Evolutionary conservation across 92 coral and sea anemone genomes (phyloP).

Genomic region (Galaxea fascicularis): DNA sequence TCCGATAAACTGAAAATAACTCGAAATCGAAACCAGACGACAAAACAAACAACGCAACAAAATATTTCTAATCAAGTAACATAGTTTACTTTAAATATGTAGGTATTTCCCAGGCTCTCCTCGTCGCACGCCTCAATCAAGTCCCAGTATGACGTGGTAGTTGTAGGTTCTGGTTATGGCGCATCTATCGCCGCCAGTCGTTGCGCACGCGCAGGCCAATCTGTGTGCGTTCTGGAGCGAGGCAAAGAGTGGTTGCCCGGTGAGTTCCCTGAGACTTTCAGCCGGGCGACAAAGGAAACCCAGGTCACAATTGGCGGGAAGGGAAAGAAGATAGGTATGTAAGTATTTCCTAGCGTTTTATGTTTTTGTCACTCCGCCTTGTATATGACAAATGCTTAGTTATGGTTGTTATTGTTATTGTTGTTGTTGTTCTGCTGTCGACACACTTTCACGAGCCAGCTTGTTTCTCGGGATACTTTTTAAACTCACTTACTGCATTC

Average conservation of each 20-base stretch:
- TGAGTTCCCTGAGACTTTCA: conserved; percentile 59
- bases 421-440: neutral
- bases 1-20: too few species aligned
- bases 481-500: too few species aligned
- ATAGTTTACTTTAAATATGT: too few species aligned
- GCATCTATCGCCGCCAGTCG: conserved; percentile 73
- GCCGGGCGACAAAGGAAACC: neutral
- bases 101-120: conserved; percentile 57
- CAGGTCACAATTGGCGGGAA: neutral
- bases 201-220: conserved; percentile 59
- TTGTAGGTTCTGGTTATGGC: conserved; percentile 75
- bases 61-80: too few species aligned
- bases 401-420: neutral
- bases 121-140: conserved; percentile 39
- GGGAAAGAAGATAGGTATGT: neutral
- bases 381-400: neutral
- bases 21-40: too few species aligned
- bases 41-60: too few species aligned
- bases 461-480: neutral
- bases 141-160: conserved; percentile 69
- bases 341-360: neutral
- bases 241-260: conserved; percentile 76
- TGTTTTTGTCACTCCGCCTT: neutral
- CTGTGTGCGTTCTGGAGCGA: conserved; percentile 63
- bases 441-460: neutral